Conservation (phyloP, 2,888 invertebrate genomes). For the Carpatolechia fugitivella region DNA sequence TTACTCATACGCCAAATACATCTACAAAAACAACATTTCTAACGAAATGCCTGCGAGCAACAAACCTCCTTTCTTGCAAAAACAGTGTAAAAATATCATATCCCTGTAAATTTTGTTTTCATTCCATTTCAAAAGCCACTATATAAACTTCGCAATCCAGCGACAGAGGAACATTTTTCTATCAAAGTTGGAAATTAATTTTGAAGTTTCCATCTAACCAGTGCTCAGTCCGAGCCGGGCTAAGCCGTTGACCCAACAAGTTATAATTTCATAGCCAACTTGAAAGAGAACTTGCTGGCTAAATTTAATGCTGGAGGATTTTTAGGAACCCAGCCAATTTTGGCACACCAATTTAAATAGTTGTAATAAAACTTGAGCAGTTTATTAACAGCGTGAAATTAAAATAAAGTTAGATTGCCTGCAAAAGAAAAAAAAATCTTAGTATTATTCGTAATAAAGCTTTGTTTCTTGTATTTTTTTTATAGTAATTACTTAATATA, state of each 20-base stretch:
- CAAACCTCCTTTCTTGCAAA: too few species aligned
- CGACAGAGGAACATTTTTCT: constrained; percentile 59
- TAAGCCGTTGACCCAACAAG: constrained; percentile 41
- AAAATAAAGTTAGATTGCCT: neutral
- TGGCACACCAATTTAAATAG: constrained; percentile 3
- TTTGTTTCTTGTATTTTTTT: too few species aligned
- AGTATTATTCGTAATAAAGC: too few species aligned
- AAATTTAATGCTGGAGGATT: constrained; percentile 4
- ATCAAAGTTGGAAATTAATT: constrained; percentile 72
- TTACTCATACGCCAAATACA: too few species aligned
- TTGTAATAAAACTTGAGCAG: neutral
- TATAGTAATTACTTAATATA: too few species aligned
- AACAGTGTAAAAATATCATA: neutral
- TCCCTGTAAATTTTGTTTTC: neutral
- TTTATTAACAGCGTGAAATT: neutral
- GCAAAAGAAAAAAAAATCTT: too few species aligned
- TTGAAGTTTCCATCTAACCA: constrained; percentile 61
- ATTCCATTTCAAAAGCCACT: neutral
- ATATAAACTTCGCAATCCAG: neutral
- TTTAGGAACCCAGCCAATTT: constrained; percentile 8
- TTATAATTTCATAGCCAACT: constrained; percentile 53
- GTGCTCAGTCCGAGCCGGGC: constrained; percentile 27
- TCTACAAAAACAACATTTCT: too few species aligned
- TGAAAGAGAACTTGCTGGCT: constrained; percentile 26
- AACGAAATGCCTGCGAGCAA: too few species aligned